These are phyloP conservation scores for Tauraco erythrolophus DNA, from an alignment of 2,113 vertebrate genomes.

Conservation along the genomic window DNA sequence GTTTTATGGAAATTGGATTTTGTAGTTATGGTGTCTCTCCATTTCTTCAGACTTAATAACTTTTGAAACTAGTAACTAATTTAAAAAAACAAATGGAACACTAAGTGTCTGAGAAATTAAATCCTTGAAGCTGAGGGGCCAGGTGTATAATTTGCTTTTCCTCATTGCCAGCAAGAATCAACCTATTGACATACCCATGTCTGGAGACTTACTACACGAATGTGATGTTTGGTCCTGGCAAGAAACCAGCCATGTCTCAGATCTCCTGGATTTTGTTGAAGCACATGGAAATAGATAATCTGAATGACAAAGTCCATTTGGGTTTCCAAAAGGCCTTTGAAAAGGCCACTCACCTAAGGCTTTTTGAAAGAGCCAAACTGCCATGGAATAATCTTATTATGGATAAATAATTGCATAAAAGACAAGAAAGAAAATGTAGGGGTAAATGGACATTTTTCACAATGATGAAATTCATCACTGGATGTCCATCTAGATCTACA, in stretches of 20 bases:
- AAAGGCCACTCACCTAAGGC: neutral
- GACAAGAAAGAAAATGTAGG: neutral
- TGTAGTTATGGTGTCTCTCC: neutral
- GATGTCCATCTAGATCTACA: neutral
- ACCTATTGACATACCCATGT: neutral
- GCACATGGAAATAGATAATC: neutral
- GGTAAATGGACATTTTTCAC: neutral
- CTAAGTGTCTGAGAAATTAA: neutral
- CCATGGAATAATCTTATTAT: neutral
- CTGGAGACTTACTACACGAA: neutral
- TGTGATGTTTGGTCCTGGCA: neutral
- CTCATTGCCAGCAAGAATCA: neutral
- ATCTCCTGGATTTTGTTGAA: neutral
- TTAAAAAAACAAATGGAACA: constrained; percentile 19
- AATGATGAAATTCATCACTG: neutral
- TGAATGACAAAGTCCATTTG: neutral
- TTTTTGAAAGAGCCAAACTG: neutral
- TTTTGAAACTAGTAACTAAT: neutral
- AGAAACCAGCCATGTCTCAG: neutral
- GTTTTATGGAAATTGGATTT: neutral
- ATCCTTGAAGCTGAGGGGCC: neutral
- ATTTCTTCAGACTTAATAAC: neutral
- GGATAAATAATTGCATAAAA: neutral
- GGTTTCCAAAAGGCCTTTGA: neutral
- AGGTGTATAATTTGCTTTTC: neutral